Percentiles rank a stretch among this genome's conserved stretches.
These are phyloP conservation scores for Lutjanus campechanus DNA, from an alignment of 2,797 vertebrate genomes.

Conservation along the genomic window DNA sequence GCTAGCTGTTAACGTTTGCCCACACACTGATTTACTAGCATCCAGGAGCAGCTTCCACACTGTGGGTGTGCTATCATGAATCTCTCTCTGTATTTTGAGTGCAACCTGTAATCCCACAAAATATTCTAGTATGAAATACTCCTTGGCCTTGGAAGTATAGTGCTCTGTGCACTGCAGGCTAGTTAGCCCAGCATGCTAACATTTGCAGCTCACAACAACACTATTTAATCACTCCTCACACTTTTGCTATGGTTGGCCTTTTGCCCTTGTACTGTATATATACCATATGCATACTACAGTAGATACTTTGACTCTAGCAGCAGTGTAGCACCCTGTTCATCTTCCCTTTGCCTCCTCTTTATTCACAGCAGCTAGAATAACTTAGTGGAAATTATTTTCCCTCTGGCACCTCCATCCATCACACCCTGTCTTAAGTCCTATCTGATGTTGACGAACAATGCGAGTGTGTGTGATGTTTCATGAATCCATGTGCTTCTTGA, in stretches of 20 bases:
- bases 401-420: constrained; percentile 72
- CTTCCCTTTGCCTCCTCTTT: constrained; percentile 26
- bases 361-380: constrained; percentile 55
- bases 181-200: not conserved
- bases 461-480: constrained; percentile 39
- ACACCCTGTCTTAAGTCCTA: constrained; percentile 55
- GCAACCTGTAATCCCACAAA: not conserved
- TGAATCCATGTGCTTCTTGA: constrained; percentile 44
- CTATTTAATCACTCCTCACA: not conserved
- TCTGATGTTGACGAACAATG: constrained; percentile 66
- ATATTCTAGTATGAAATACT: not conserved
- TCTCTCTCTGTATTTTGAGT: not conserved
- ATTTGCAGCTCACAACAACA: not conserved
- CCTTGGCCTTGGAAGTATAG: not conserved
- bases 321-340: not conserved
- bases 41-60: not conserved
- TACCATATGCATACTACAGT: not conserved
- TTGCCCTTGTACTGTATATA: constrained; percentile 14
- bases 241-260: constrained; percentile 1
- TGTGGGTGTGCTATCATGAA: not conserved
- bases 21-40: not conserved
- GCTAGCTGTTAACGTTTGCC: not conserved
- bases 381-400: constrained; percentile 62
- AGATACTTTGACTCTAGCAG: not conserved
- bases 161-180: not conserved